These are phyloP conservation scores for human DNA, from an alignment of 2,113 vertebrate species.

Conservation along the genomic window DNA sequence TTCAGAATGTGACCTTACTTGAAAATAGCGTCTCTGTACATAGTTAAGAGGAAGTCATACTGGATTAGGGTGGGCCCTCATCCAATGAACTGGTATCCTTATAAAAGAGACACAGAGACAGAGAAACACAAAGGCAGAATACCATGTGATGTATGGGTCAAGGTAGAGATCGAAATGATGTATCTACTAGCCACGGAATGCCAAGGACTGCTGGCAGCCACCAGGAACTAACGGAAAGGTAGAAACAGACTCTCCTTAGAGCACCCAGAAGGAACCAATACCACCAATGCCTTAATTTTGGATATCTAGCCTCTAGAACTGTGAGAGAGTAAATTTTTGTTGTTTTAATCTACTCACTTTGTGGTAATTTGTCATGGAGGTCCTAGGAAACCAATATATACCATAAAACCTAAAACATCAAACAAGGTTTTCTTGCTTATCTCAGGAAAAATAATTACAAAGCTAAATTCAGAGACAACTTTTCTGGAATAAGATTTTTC, in stretches of 20 bases:
- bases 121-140: background rate
- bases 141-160: background rate
- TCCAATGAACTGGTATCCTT: background rate
- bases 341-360: background rate
- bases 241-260: background rate
- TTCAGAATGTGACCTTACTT: background rate
- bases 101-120: background rate
- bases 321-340: background rate
- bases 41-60: background rate
- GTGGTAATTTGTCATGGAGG: background rate
- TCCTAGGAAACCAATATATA: background rate
- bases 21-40: background rate
- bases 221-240: background rate
- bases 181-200: background rate
- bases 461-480: background rate
- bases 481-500: background rate
- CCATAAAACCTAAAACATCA: background rate
- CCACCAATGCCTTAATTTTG: background rate
- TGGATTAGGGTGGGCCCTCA: background rate
- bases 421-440: background rate
- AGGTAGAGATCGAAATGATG: background rate
- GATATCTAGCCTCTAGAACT: background rate
- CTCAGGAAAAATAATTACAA: background rate
- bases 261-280: background rate
- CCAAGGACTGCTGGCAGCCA: background rate